Base-by-base conservation (phyloP, 2,113 vertebrate species). In the Malurus melanocephalus region DNA sequence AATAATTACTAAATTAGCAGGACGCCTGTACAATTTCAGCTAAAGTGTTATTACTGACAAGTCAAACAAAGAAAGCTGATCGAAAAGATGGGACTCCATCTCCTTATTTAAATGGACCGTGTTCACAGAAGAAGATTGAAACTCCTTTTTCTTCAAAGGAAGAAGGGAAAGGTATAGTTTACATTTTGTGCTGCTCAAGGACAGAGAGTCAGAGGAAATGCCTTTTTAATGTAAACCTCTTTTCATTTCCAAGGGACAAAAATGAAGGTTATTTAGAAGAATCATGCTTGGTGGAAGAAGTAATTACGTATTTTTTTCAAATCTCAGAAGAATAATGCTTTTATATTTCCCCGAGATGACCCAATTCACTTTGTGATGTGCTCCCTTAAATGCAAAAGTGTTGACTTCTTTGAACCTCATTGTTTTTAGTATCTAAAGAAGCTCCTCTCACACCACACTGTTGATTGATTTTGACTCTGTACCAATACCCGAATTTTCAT, bases 1-100 rank as follows among this genome's bases (percentile, higher is more conserved):
- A 99, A 99, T 98, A 99, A 98, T 98, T 98, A 97, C 97, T 98
- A 98, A 98, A 98, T 99, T 98, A 98, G 97, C 94, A 82, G 97
- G 97, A 98, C 97, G 97, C 97, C 98, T 97, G 97, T 98, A 98
- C 97, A 95, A 98, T 98, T 97, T 98, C 97, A 98, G 96, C 97
- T 98, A 97, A 96, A 97, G 97, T 98, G 96, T 98, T 98, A 98
- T 98, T 98, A 98, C 97, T 97, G 97, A 97, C 97, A 98, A 98
- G 96, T 98, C 98, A 99, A 99, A 99, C 98, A 99, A 97, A 96
- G 94, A 93, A 96, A 96, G 95, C 96, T 96, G 98, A 98, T 97
- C 87, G 95, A 97, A 96, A 95, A 97, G 97, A 97, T 97, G 97
- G 96, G 96, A 97, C 97, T 98, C 98, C 96, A 98, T 98, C 98